These are phyloP conservation scores for Tolmerus cingulatus DNA, from an alignment of 2,888 invertebrate genomes.

Conservation along the genomic window DNA sequence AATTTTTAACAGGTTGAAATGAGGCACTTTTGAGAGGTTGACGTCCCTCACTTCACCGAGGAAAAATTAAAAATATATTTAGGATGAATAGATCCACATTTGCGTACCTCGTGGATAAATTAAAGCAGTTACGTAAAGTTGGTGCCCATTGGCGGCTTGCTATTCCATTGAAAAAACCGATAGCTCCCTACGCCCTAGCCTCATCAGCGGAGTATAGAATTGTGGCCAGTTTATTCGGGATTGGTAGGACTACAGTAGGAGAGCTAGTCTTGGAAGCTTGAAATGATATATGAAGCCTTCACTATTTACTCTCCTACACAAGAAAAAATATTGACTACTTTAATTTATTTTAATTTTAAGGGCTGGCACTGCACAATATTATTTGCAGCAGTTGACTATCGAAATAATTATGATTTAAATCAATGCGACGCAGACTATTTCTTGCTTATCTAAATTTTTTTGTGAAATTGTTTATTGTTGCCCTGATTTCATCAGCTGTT, in stretches of 20 bases:
- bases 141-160: not conserved
- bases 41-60: too few species aligned
- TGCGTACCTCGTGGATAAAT: not conserved
- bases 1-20: too few species aligned
- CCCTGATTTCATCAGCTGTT: too few species aligned
- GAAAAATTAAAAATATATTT: not conserved
- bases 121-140: not conserved
- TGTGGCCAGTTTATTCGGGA: slow-evolving; percentile 34
- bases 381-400: too few species aligned
- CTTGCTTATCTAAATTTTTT: too few species aligned
- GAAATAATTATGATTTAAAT: too few species aligned
- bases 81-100: not conserved
- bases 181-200: slow-evolving; percentile 32
- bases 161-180: slow-evolving; percentile 9
- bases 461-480: too few species aligned
- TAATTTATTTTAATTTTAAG: slow-evolving; percentile 29
- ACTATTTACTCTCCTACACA: not conserved
- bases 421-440: too few species aligned
- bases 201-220: slow-evolving; percentile 33
- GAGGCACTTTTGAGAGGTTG: too few species aligned
- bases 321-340: not conserved
- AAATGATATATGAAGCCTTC: not conserved
- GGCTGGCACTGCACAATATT: too few species aligned
- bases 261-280: slow-evolving; percentile 31
- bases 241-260: too few species aligned